phyloP scores from a whole-genome alignment of 1,140 invertebrate species.

The Anastatus disparis region DNA sequence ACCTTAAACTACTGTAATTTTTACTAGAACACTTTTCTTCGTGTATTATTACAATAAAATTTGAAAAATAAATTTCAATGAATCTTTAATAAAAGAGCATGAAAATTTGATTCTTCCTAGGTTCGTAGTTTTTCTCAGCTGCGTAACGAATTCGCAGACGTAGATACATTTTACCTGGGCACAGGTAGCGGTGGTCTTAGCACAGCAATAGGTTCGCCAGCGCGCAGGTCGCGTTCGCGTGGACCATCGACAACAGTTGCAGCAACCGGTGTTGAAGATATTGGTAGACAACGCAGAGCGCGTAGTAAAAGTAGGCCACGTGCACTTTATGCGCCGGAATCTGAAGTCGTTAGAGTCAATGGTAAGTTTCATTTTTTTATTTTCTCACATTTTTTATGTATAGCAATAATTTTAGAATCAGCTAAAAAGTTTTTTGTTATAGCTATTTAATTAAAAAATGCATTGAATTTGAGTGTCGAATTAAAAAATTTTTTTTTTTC shows the following conservation, averaged over 20 bases:
- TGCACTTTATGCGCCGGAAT: constrained; percentile 81
- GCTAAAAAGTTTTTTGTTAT: too few relatives aligned
- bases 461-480: too few relatives aligned
- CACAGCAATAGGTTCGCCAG: constrained; percentile 70
- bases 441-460: too few relatives aligned
- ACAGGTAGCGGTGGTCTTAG: constrained; percentile 67
- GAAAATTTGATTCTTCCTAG: too few relatives aligned
- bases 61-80: not conserved
- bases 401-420: too few relatives aligned
- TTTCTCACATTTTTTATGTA: too few relatives aligned
- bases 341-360: constrained; percentile 79
- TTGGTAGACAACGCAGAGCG: constrained; percentile 71
- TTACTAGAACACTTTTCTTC: not conserved
- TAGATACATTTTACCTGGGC: constrained; percentile 89
- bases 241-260: constrained; percentile 67
- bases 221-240: constrained; percentile 77
- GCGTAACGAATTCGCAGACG: constrained; percentile 89
- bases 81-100: too few relatives aligned
- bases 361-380: constrained; percentile 69
- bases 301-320: constrained; percentile 84
- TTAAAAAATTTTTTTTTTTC: too few relatives aligned
- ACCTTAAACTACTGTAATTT: too few relatives aligned
- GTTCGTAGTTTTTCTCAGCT: constrained; percentile 92
- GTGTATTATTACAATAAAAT: not conserved
- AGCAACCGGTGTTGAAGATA: constrained; percentile 72